Evolutionary conservation across 2,888 invertebrate species (phyloP).

Genomic region (Eucriotettix oculatus): DNA sequence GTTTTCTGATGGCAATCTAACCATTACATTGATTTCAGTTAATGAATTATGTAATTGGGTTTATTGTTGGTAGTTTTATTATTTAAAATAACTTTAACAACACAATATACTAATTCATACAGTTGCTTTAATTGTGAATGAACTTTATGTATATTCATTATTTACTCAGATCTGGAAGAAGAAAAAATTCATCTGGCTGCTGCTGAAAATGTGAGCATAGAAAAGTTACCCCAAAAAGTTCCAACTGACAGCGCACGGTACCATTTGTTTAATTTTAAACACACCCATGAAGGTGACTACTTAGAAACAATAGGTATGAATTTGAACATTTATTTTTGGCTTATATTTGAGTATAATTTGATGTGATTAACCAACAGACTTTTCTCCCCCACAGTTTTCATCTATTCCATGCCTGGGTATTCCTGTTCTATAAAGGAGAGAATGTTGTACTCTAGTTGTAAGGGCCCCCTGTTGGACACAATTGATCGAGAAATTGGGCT

Average conservation of each 20-base stretch:
- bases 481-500: constrained; percentile 59
- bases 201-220: constrained; percentile 47
- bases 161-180: constrained; percentile 52
- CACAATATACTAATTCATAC: too few relatives aligned
- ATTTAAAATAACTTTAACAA: not conserved
- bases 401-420: constrained; percentile 98
- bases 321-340: not conserved
- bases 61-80: not conserved
- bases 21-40: too few relatives aligned
- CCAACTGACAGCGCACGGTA: constrained; percentile 79
- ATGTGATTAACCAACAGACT: not conserved
- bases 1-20: too few relatives aligned
- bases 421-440: constrained; percentile 89
- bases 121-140: too few relatives aligned
- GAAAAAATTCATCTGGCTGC: constrained; percentile 75
- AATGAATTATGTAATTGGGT: too few relatives aligned
- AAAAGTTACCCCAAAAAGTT: constrained; percentile 57
- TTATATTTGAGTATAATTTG: not conserved
- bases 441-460: constrained; percentile 98
- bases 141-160: constrained; percentile 15
- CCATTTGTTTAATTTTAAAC: constrained; percentile 80
- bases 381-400: constrained; percentile 53
- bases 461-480: constrained; percentile 72
- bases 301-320: constrained; percentile 59
- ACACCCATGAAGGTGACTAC: constrained; percentile 84